Percentiles rank a stretch among this genome's conserved stretches.
Conservation (phyloP, 1,140 invertebrate genomes). For the Caenorhabditis tropicalis region DNA sequence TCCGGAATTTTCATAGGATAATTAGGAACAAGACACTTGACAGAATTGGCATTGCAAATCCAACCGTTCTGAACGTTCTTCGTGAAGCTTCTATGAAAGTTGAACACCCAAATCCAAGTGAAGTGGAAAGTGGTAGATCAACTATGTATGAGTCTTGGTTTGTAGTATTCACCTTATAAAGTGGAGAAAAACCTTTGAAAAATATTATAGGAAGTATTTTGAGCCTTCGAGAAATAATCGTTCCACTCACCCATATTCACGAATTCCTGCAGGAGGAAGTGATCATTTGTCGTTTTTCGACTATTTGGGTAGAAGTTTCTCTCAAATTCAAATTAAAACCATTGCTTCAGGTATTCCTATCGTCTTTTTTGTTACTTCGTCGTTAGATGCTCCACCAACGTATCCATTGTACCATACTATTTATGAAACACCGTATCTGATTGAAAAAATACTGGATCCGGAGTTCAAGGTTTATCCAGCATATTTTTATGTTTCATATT, state of each 20-base stretch:
- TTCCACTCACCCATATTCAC: constrained; percentile 20
- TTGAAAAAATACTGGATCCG: constrained; percentile 72
- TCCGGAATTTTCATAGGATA: background rate
- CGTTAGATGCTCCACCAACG: background rate
- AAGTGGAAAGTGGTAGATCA: constrained; percentile 13
- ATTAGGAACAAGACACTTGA: background rate
- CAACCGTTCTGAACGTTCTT: constrained; percentile 29
- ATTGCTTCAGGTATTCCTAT: constrained; percentile 61
- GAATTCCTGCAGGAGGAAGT: constrained; percentile 68
- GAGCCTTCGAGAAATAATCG: background rate
- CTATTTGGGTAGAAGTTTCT: constrained; percentile 51
- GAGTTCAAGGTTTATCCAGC: constrained; percentile 59
- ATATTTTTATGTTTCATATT: background rate
- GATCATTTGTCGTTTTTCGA: constrained; percentile 71
- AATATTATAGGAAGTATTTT: background rate
- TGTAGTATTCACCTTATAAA: no score
- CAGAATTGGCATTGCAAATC: constrained; percentile 52
- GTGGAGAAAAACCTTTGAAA: no score
- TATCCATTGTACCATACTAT: constrained; percentile 74
- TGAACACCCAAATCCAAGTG: constrained; percentile 23
- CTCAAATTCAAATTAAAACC: no score
- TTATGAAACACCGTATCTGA: constrained; percentile 73
- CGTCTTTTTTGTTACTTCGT: constrained; percentile 62
- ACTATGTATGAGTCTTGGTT: constrained; percentile 59
- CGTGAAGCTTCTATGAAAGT: constrained; percentile 47